phyloP scores from a whole-genome alignment of 2,888 invertebrate species.

The Platycnemis pennipes region DNA sequence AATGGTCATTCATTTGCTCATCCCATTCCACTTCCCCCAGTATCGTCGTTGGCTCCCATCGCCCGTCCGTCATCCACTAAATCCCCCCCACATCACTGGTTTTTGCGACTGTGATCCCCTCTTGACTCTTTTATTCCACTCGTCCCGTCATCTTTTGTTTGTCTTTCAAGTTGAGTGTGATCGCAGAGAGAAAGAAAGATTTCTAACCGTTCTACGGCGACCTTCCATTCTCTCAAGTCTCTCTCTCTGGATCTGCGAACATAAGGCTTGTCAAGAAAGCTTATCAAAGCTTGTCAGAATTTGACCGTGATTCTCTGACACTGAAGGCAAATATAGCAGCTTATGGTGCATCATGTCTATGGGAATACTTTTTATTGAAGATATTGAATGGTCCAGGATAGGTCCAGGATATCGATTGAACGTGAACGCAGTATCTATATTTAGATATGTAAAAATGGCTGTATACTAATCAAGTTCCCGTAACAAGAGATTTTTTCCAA shows the following conservation, averaged over 20 bases:
- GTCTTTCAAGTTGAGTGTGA: slow-evolving; percentile 28
- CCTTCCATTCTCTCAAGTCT: not conserved
- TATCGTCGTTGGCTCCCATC: not conserved
- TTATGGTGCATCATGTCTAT: too few relatives aligned
- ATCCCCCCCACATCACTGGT: not conserved
- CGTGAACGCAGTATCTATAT: too few relatives aligned
- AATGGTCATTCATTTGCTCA: not conserved
- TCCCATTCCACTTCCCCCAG: not conserved
- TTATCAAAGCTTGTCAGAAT: not conserved
- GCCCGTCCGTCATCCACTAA: not conserved
- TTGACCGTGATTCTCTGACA: not conserved
- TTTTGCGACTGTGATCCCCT: slow-evolving; percentile 49
- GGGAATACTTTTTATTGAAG: too few relatives aligned
- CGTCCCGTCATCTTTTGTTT: slow-evolving; percentile 20
- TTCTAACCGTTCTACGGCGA: not conserved
- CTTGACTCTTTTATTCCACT: slow-evolving; percentile 60
- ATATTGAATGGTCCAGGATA: too few relatives aligned
- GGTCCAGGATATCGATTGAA: too few relatives aligned
- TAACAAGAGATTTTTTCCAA: too few relatives aligned
- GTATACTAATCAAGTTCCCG: too few relatives aligned
- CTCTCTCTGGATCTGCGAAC: not conserved
- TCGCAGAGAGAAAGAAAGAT: not conserved
- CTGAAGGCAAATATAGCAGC: not conserved
- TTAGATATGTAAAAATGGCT: too few relatives aligned
- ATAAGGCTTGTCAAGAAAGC: not conserved